Base-by-base conservation (phyloP, 2,797 vertebrate genomes). In the Propithecus deckenii region DNA sequence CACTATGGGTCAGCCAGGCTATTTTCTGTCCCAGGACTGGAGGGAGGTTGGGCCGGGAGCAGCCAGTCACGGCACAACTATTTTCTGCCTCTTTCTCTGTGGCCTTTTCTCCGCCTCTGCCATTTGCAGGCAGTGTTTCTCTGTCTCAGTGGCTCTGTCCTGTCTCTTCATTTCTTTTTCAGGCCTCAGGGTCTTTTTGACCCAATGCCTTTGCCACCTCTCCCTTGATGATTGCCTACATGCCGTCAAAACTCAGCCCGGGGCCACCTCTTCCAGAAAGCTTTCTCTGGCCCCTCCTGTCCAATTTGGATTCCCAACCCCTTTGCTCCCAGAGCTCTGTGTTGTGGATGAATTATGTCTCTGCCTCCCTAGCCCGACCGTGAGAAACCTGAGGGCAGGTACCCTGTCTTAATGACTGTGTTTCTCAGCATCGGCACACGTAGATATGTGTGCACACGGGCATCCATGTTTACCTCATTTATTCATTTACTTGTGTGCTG, bases 1-100 rank as follows among this genome's bases (percentile, higher is more conserved):
- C 90, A 86, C 93, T 86, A 23, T 0, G 87, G 97, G 96, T 97
- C 96, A 98, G 94, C 91, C 87, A 83, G 97, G 95, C 97, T 98
- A 97, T 98, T 98, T 98, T 98, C 97, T 97, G 94, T 94, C 97
- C 93, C 61, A 55, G 96, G 78, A 76, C 95, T 38, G 79, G 97
- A 71, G 76, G 89, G 89, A 96, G 93, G 95, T 52, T 79, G 94
- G 93, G 52, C 86, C 2, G 2, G 81, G 88, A 78, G 87, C 84
- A 83, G 92, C 69, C 55, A 63, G 61, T 88, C 89, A 67, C 0
- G 32, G 63, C 28, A 74, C 38, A 67, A 74, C 95, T 96, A 85
- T 96, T 90, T 67, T 86, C 85, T 85, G 63, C 59, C 57, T 80
- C 52, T 55, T 89, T 87, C 65, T 41, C 35, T 22, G 18, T 48